phyloP scores from a whole-genome alignment of 2,113 vertebrate genomes.

The Clarias magur region DNA sequence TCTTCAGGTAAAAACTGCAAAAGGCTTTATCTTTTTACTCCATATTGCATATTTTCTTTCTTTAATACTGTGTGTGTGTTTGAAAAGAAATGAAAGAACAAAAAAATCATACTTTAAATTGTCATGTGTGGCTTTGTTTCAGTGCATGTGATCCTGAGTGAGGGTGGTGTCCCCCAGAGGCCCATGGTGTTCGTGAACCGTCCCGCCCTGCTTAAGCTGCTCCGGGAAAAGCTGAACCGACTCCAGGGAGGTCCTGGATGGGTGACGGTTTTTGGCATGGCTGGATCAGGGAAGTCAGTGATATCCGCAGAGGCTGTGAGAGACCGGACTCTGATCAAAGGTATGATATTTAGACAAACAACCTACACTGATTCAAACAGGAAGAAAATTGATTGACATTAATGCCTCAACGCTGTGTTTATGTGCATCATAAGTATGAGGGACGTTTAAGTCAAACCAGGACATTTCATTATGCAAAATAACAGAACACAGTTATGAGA shows the following conservation, averaged over 20 bases:
- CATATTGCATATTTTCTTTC: background rate
- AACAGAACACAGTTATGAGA: too few species aligned
- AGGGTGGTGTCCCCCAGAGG: conserved; percentile 93
- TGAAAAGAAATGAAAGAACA: background rate
- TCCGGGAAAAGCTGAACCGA: conserved; percentile 79
- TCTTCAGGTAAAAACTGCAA: conserved; percentile 75
- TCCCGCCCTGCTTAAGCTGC: conserved; percentile 74
- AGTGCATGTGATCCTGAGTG: conserved; percentile 86
- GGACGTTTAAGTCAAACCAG: too few species aligned
- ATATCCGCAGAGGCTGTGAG: conserved; percentile 90
- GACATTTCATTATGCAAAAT: too few species aligned
- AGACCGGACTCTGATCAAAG: conserved; percentile 80
- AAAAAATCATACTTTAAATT: background rate
- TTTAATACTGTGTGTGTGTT: background rate
- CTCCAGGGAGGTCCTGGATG: conserved; percentile 82
- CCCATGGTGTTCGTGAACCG: conserved; percentile 91
- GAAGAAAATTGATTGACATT: background rate
- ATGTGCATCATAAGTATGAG: too few species aligned
- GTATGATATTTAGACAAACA: conserved; percentile 61
- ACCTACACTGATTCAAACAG: background rate
- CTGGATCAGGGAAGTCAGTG: conserved; percentile 96
- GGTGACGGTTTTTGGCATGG: conserved; percentile 94
- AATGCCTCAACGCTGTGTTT: too few species aligned
- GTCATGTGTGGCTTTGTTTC: conserved; percentile 44
- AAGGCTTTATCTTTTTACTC: background rate